Evolutionary conservation across 2,888 invertebrate genomes (phyloP).

Genomic region (Pammene fasciana): DNA sequence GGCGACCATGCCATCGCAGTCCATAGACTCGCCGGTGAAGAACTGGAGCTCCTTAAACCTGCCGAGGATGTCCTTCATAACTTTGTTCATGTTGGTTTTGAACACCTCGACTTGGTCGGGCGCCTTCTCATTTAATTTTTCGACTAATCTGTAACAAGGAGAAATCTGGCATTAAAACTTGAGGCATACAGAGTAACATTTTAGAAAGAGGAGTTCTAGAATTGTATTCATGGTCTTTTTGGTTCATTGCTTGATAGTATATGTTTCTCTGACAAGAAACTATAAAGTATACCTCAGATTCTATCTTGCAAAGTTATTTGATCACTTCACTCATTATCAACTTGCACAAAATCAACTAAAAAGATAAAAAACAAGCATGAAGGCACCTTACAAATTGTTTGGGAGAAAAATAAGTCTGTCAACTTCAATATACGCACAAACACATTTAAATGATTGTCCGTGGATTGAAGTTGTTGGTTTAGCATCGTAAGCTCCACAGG

Average conservation of each 20-base stretch:
- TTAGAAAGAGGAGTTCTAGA: background rate
- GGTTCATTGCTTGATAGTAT: background rate
- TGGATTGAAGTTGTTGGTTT: slow-evolving; percentile 73
- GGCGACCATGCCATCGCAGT: slow-evolving; percentile 96
- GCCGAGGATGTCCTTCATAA: slow-evolving; percentile 94
- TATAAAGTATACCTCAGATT: too few species aligned
- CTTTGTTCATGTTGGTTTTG: slow-evolving; percentile 96
- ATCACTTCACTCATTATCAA: too few species aligned
- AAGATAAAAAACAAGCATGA: too few species aligned
- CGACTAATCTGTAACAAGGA: slow-evolving; percentile 86
- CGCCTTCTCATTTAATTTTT: slow-evolving; percentile 89
- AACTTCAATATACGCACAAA: slow-evolving; percentile 77
- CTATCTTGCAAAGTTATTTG: background rate
- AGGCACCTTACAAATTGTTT: too few species aligned
- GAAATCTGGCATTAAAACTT: slow-evolving; percentile 46
- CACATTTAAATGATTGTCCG: slow-evolving; percentile 74
- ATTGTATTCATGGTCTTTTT: background rate
- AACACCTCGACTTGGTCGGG: slow-evolving; percentile 95
- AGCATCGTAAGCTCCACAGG: slow-evolving; percentile 73
- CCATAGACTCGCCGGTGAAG: slow-evolving; percentile 96
- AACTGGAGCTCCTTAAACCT: slow-evolving; percentile 97
- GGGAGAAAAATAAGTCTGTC: slow-evolving; percentile 51
- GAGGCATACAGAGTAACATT: background rate
- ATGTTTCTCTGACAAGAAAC: too few species aligned
- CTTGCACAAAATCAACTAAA: too few species aligned